These are phyloP conservation scores for Nomia melanderi DNA, from an alignment of 1,140 invertebrate genomes.

Conservation along the genomic window DNA sequence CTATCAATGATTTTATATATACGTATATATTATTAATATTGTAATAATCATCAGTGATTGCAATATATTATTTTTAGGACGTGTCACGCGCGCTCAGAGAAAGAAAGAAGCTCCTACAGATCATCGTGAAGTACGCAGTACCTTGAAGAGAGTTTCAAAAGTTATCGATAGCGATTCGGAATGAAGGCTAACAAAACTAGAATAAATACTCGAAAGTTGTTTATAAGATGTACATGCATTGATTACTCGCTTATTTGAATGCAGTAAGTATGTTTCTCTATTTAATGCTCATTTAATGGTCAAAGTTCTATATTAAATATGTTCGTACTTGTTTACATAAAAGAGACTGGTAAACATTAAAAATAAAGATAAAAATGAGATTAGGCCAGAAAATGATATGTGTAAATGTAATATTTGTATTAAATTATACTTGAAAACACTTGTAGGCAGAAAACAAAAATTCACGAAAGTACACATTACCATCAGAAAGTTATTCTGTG, in stretches of 20 bases:
- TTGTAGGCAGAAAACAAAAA: not conserved
- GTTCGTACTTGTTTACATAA: not conserved
- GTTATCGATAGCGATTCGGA: conserved; percentile 75
- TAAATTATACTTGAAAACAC: conserved; percentile 1
- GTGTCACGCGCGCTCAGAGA: conserved; percentile 70
- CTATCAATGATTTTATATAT: not conserved
- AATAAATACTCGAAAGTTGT: not conserved
- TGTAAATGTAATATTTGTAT: not conserved
- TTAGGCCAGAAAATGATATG: not conserved
- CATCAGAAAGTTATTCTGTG: not conserved
- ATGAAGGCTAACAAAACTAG: conserved; percentile 41
- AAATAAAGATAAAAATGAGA: not conserved
- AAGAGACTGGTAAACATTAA: not conserved
- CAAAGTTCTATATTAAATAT: conserved; percentile 10
- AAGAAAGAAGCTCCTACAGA: conserved; percentile 47
- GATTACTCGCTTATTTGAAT: conserved; percentile 16
- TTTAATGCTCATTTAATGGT: not conserved
- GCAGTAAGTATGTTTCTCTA: conserved; percentile 28
- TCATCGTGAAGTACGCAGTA: conserved; percentile 57
- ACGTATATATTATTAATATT: not conserved
- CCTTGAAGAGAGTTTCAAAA: conserved; percentile 64
- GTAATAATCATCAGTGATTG: conserved; percentile 1
- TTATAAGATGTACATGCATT: not conserved
- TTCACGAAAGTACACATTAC: not conserved
- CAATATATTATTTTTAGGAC: conserved; percentile 63